Percentiles rank a stretch among this genome's conserved stretches.
These are phyloP conservation scores for Illadopsis cleaveri DNA, from an alignment of 2,113 vertebrate genomes.

Conservation along the genomic window DNA sequence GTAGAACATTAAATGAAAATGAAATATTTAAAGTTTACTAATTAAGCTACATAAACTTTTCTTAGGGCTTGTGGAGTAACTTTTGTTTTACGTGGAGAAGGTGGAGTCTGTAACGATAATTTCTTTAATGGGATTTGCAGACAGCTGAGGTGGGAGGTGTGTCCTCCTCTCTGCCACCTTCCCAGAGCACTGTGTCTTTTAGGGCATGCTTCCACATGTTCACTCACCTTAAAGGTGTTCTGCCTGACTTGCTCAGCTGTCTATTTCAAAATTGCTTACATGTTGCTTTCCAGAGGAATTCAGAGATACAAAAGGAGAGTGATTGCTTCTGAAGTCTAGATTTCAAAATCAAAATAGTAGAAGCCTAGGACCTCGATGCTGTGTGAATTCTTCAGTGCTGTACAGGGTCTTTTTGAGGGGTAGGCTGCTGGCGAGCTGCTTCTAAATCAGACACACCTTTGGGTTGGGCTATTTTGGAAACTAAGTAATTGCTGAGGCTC, in stretches of 20 bases:
- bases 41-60: neutral
- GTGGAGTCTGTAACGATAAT: conserved; percentile 18
- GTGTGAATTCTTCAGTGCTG: neutral
- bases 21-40: neutral
- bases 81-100: neutral
- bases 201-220: conserved; percentile 9
- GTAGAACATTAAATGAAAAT: neutral
- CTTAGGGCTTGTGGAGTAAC: neutral
- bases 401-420: neutral
- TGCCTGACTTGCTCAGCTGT: neutral
- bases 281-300: neutral
- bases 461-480: conserved; percentile 66
- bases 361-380: neutral
- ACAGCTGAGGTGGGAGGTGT: conserved; percentile 12
- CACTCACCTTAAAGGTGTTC: neutral
- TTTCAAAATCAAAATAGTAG: neutral
- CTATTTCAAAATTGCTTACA: neutral
- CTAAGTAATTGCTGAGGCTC: neutral
- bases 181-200: neutral
- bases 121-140: conserved; percentile 37
- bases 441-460: conserved; percentile 50
- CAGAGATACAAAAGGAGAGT: neutral
- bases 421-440: neutral
- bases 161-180: neutral
- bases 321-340: neutral